Evolutionary conservation across 2,113 vertebrate genomes (phyloP), one percentile per base, ranked within the genome.

Genomic region (Morone chrysops): DNA sequence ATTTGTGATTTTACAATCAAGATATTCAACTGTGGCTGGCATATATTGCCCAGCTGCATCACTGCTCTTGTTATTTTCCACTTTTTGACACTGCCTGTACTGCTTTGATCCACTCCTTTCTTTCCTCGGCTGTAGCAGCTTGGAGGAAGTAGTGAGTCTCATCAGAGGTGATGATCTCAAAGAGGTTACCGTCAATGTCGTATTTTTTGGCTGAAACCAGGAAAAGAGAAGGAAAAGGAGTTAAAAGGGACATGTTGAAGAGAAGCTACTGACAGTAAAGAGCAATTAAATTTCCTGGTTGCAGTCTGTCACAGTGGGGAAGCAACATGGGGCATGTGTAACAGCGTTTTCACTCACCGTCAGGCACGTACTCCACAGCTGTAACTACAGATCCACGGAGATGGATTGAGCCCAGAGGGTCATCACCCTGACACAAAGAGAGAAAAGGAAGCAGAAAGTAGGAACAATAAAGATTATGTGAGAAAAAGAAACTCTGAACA

Each of bases 111-210:
- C 98, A 99, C 11, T 98, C 97, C 8, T 95, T 98, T n/a, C 97
- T 96, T 73, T 99, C 98, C 31, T 97, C 79, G 0, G 92, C 70
- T 8, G 96, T 95, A 6, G 97, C 97, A 0, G 97, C 98, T 94
- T 99, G 98, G 82, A 99, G 84, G 82, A 96, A 96, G 78, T 97
- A 99, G 81, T 98, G 98, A 47, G 92, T 91, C 82, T 99, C 98
- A n/a, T 96, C 94, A 16, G 98, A 96, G 5, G 98, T 98, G 94
- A 99, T 99, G 94, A 99, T 97, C 95, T 99, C 98, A 93, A 99
- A 99, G 61, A 99, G 95, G 87, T 99, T 96, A 45, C 97, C 97
- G 0, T 96, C 96, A 25, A 92, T 78, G 1, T 98, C 97, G 5
- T 93, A 91, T 81, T 94, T 98, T 93, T 96, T 99, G 81, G 95